Evolutionary conservation across 92 coral and sea anemone genomes (phyloP), one percentile per base, ranked within the genome.

Genomic region (Meandrina meandrites): DNA sequence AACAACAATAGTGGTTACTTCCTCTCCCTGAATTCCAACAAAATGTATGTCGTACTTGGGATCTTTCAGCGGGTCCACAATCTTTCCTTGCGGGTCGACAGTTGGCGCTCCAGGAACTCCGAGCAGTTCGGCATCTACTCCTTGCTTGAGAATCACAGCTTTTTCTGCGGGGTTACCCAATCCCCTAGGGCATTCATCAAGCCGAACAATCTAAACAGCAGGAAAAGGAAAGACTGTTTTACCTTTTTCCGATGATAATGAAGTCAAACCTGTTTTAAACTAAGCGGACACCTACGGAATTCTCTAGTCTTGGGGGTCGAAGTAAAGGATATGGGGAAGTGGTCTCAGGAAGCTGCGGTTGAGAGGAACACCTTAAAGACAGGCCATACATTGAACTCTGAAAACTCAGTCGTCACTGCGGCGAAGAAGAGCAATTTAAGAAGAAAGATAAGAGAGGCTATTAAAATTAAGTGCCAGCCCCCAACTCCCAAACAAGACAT

Each of bases 1-100:
- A 60, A 42, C 62, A 18, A 91, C 80, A 17, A 51, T 69, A 22
- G 82, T 79, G 15, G 47, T 83, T 22, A 81, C 50, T 54, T 91
- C 93, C 31, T 79, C 47, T 10, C 91, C 93, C 34, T 89, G 85
- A 37, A 86, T 86, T 7, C 93, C 93, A 17, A 72, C 80, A n/a
- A 91, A 87, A 18, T 78, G 40, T 34, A 82, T 45, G 27, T 62
- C 36, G 42, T 90, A 86, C 1, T 64, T 36, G 15, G 30, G 27
- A 0, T 76, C 31, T 36, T 10, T 56, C 68, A 90, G 70, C 67
- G 93, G 93, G 30, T 90, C 90, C 54, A 56, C 76, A n/a, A 90
- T 70, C 34, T 86, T 79, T 14, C 76, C 80, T 48, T 34, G 53
- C 14, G 70, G 18, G 14, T 57, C 47, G 18, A 30, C 1, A 22